Evolutionary conservation across 2,888 invertebrate genomes (phyloP).

Genomic region (Escarpia spicata): DNA sequence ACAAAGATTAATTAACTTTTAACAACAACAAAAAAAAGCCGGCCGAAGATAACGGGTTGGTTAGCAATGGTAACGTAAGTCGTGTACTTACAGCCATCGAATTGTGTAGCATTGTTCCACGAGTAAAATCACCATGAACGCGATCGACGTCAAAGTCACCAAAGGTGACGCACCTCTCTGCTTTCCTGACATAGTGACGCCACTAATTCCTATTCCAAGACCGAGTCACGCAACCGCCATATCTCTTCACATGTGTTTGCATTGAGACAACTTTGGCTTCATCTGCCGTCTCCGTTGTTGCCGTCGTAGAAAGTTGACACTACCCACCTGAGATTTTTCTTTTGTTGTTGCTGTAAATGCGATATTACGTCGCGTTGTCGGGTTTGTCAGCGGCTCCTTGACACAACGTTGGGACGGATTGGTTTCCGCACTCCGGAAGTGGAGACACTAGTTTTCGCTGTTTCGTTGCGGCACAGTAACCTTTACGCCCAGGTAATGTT

Average conservation of each 20-base stretch:
- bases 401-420: neutral
- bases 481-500: neutral
- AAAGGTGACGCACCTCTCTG: neutral
- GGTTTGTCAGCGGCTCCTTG: neutral
- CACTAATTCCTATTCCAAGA: neutral
- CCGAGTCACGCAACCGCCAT: neutral
- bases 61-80: neutral
- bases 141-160: neutral
- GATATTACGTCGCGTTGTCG: neutral
- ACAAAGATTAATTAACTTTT: no score
- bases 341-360: neutral
- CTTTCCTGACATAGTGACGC: neutral
- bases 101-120: neutral
- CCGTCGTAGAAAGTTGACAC: neutral
- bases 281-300: neutral
- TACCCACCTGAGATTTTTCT: neutral
- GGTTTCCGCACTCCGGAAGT: neutral
- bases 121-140: neutral
- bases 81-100: neutral
- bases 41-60: neutral
- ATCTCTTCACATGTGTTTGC: neutral
- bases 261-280: neutral
- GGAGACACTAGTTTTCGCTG: neutral
- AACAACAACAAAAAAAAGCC: no score
- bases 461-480: neutral